Conservation (phyloP, 2,797 vertebrate species). For the Eulemur coronatus region DNA sequence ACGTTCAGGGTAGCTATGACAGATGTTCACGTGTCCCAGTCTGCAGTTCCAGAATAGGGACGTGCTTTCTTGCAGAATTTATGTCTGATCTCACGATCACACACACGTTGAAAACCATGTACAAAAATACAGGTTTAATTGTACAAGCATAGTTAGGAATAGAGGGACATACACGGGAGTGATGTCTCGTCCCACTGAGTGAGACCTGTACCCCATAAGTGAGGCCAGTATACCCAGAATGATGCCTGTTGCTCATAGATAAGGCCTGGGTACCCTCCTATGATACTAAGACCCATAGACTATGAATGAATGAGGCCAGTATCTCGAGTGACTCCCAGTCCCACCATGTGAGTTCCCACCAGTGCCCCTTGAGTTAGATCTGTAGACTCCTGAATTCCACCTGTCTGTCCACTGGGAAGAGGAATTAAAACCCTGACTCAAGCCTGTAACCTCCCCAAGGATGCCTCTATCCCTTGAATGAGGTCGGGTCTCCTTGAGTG, state of each 20-base stretch:
- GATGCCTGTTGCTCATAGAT: neutral
- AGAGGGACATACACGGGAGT: neutral
- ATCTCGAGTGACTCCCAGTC: neutral
- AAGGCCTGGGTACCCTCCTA: neutral
- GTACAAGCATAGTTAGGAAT: accelerated
- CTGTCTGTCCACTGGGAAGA: neutral
- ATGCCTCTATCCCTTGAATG: neutral
- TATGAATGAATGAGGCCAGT: neutral
- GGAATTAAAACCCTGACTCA: neutral
- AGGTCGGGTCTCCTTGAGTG: neutral
- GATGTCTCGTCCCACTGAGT: neutral
- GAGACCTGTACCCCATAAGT: neutral
- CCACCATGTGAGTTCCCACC: too few species aligned
- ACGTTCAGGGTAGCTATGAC: too few species aligned
- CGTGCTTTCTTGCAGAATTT: neutral
- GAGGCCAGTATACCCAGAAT: neutral
- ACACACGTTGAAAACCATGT: neutral
- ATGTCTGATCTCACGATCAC: neutral
- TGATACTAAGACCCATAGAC: neutral
- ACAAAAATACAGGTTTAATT: neutral
- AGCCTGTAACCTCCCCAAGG: neutral
- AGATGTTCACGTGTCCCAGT: accelerated
- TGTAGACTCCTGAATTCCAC: neutral
- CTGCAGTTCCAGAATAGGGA: neutral
- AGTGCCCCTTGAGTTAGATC: neutral